phyloP scores from a whole-genome alignment of 2,113 vertebrate species.

The Ictalurus furcatus region DNA sequence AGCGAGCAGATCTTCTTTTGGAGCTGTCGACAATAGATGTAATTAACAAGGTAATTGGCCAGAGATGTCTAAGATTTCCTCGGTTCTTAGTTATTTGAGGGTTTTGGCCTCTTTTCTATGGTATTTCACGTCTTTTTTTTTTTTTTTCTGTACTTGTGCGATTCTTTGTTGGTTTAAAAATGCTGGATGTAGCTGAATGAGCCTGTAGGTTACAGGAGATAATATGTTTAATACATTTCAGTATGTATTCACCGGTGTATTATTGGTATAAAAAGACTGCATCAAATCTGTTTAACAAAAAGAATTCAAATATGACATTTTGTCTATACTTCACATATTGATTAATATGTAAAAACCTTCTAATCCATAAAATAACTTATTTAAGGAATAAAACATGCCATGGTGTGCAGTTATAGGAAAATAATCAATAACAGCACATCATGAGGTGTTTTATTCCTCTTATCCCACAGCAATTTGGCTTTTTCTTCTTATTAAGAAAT shows the following conservation, averaged over 20 bases:
- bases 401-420: not conserved
- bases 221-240: not conserved
- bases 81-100: constrained; percentile 70
- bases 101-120: constrained; percentile 65
- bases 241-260: not conserved
- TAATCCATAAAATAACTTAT: not conserved
- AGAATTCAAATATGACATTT: not conserved
- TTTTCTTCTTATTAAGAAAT: not conserved
- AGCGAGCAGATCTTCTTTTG: constrained; percentile 71
- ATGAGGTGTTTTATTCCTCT: not conserved
- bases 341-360: not conserved
- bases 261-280: not conserved
- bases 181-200: not conserved
- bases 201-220: not conserved
- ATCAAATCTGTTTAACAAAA: not conserved
- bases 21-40: constrained; percentile 76
- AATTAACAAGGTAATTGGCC: constrained; percentile 81
- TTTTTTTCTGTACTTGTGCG: constrained; percentile 53
- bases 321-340: not conserved
- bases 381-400: not conserved
- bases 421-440: not conserved
- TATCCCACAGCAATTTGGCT: not conserved
- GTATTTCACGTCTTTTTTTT: constrained; percentile 40
- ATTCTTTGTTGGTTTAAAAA: constrained; percentile 45
- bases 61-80: constrained; percentile 75